Conservation (phyloP, 2,888 invertebrate genomes). For the Hypomecis atomaria region DNA sequence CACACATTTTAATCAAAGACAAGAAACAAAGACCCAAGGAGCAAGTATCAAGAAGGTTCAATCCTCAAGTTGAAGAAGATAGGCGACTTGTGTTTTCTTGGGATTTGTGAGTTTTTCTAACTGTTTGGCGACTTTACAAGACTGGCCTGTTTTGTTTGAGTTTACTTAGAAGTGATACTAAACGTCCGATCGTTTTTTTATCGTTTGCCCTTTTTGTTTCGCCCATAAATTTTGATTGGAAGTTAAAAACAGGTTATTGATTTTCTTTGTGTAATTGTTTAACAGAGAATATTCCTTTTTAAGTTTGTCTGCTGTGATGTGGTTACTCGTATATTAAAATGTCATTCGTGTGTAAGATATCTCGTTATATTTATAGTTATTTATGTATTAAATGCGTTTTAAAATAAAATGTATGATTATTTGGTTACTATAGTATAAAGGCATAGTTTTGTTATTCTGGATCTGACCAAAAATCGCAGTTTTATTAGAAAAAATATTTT, state of each 20-base stretch:
- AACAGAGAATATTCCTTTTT: too few species aligned
- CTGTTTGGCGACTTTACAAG: slow-evolving; percentile 25
- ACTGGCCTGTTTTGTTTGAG: slow-evolving; percentile 32
- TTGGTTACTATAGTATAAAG: too few species aligned
- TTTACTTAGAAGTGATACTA: slow-evolving; percentile 19
- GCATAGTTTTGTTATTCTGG: too few species aligned
- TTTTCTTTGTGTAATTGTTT: background rate
- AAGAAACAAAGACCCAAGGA: too few species aligned
- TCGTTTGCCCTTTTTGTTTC: slow-evolving; percentile 3
- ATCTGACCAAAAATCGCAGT: too few species aligned
- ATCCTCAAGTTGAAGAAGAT: slow-evolving; percentile 50
- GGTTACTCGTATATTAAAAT: background rate
- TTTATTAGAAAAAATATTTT: too few species aligned
- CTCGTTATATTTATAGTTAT: too few species aligned
- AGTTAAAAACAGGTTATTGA: background rate
- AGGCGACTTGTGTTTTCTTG: slow-evolving; percentile 72
- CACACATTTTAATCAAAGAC: too few species aligned
- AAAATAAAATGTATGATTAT: too few species aligned
- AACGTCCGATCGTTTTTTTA: slow-evolving; percentile 17
- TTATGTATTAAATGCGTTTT: too few species aligned
- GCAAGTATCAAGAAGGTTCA: slow-evolving; percentile 5
- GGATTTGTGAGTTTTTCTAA: slow-evolving; percentile 34
- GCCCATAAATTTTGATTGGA: background rate
- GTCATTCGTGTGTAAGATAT: too few species aligned
- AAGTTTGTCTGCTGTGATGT: too few species aligned